phyloP scores from a whole-genome alignment of 2,888 invertebrate species.

The Ochropleura leucogaster region DNA sequence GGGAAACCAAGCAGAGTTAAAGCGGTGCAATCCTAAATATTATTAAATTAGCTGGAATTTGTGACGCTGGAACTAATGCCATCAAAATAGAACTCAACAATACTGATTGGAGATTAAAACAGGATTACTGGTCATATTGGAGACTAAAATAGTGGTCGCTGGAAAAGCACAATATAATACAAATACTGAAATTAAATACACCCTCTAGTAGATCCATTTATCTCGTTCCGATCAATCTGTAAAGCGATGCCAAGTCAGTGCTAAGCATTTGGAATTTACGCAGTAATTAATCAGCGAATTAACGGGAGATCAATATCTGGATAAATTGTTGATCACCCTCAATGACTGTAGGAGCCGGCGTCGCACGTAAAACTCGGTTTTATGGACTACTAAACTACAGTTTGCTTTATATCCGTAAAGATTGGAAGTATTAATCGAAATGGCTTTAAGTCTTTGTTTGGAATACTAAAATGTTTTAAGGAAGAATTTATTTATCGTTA shows the following conservation, averaged over 20 bases:
- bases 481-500: neutral
- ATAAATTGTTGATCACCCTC: slow-evolving; percentile 56
- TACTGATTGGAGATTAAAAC: neutral
- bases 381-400: slow-evolving; percentile 46
- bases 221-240: slow-evolving; percentile 21
- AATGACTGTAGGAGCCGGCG: slow-evolving; percentile 28
- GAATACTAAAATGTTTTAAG: neutral
- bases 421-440: slow-evolving; percentile 33
- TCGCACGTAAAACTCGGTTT: slow-evolving; percentile 41
- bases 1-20: neutral
- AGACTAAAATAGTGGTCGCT: neutral
- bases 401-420: slow-evolving; percentile 27
- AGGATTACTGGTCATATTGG: neutral
- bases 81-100: neutral
- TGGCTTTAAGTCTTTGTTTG: neutral
- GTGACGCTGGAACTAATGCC: neutral
- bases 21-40: neutral
- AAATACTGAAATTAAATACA: slow-evolving; percentile 8
- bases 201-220: slow-evolving; percentile 7
- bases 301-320: slow-evolving; percentile 67
- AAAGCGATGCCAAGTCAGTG: slow-evolving; percentile 33
- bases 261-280: slow-evolving; percentile 54
- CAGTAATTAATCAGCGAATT: slow-evolving; percentile 69
- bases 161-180: neutral
- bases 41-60: neutral